Base-by-base conservation (phyloP, 2,888 invertebrate species). In the Dicyrtoma fusca region DNA sequence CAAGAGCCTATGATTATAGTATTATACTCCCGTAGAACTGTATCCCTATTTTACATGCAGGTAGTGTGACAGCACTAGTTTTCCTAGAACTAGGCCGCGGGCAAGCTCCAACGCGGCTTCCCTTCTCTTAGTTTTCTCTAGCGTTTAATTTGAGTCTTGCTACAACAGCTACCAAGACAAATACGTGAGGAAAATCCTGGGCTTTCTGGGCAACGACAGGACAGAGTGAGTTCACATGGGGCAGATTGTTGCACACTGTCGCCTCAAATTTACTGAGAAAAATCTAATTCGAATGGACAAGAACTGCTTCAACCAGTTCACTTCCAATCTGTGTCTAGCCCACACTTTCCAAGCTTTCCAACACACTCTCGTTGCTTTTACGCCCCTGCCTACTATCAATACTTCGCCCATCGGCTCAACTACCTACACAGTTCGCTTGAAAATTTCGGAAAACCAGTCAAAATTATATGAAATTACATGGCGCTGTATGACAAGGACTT, bases 201-300 rank as follows among this genome's bases (percentile, higher is more conserved):
- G 34, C 34, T 34, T n/a, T n/a, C 53, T 2, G 11, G 3, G 26
- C 23, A 55, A 53, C 2, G 21, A 19, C 4, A 21, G 19, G 21
- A 21, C 23, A 4, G 55, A 55, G 21, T 21, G 17, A 21, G 55
- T 13, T 55, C 55, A 55, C 55, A 55, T 21, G 55, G 44, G 61
- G 26, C 26, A 65, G 66, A 66, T 66, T 66, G 66, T 66, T 66
- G 53, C 45, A 47, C 68, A 59, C 57, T 57, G 68, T 45, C 66
- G 19, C 45, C 68, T 21, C 45, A 47, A 57, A 68, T 68, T 68
- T 68, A 68, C 17, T 25, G 44, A 47, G n/a, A 47, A 45, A 47
- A 49, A 17, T 23, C 25, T 64, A 62, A 47, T 64, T 19, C n/a
- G 68, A 45, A 55, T 47, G 47, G 59, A 45, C 68, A 45, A 45